Evolutionary conservation across 2,797 vertebrate genomes (phyloP), one percentile per base, ranked within the genome.

Genomic region (Podarcis lilfordi): DNA sequence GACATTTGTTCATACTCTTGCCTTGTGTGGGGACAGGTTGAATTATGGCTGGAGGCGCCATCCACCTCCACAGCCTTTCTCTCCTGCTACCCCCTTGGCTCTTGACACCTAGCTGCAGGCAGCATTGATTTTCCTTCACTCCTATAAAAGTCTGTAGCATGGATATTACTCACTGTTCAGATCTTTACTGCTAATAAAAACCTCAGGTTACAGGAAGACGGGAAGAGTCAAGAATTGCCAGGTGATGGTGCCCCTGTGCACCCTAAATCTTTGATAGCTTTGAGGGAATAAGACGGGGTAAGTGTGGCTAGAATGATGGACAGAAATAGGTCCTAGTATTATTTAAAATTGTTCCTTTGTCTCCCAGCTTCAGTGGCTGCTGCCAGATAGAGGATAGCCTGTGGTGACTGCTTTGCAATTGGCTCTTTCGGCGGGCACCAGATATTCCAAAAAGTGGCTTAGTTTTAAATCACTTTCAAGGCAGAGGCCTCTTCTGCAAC

Each of bases 51-150:
- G 88, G 93, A 93, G 91, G 90, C 0, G 0, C 88, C 87, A 76
- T 91, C 89, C 88, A 89, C 86, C 85, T 80, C 87, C 88, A 50
- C 75, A 69, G 80, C 74, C 76, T 68, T 88, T 82, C 76, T 91
- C 84, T 89, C 89, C 84, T 43, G 32, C 77, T 35, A 4, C 55
- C 87, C n/a, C 89, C 69, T 86, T 88, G 85, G 89, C 91, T 95
- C 88, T 86, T 95, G 95, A 95, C 92, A 93, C 91, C 85, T 89
- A 55, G 78, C 93, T 94, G 86, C 86, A 88, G 87, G 92, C 88
- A 75, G 90, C 92, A 96, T 96, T 95, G 96, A 96, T 96, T 96
- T 96, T 92, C 94, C 64, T 95, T 96, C 96, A 95, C 90, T 88
- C 82, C 3, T 93, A 92, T 95, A 94, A 95, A 85, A 95, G 94